These are phyloP conservation scores for Mesitornis unicolor DNA, from an alignment of 2,113 vertebrate species.

Conservation along the genomic window DNA sequence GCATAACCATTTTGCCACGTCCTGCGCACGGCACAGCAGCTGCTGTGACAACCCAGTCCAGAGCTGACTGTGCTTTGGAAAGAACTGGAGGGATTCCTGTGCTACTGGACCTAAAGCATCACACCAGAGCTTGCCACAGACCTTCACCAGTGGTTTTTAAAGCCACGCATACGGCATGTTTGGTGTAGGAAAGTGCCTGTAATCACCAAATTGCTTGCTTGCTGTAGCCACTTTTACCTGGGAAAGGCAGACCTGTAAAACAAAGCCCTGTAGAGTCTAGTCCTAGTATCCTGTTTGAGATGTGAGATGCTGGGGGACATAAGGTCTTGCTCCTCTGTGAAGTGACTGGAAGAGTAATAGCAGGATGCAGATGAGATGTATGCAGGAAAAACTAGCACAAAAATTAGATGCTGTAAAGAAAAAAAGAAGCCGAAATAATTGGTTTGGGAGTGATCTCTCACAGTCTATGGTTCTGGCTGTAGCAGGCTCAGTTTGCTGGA, in stretches of 20 bases:
- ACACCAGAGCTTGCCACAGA: neutral
- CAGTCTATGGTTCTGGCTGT: neutral
- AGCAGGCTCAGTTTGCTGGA: neutral
- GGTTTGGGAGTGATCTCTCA: neutral
- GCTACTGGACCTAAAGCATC: neutral
- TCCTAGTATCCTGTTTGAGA: neutral
- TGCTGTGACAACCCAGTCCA: neutral
- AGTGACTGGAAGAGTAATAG: neutral
- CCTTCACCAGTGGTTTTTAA: neutral
- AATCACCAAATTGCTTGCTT: neutral
- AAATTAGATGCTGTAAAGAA: neutral
- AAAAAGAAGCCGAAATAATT: neutral
- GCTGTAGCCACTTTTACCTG: neutral
- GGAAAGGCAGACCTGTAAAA: neutral
- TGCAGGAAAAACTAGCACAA: neutral
- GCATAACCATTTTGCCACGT: neutral
- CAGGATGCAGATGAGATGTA: neutral
- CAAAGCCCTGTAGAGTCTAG: neutral
- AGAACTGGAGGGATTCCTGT: neutral
- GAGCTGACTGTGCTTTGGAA: neutral
- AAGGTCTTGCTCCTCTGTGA: neutral
- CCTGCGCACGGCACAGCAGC: neutral
- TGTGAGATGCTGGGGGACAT: neutral
- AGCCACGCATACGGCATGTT: neutral
- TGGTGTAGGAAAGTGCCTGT: neutral